Evolutionary conservation across 2,888 invertebrate genomes (phyloP).

Genomic region (Scelioninae gen. 2): DNA sequence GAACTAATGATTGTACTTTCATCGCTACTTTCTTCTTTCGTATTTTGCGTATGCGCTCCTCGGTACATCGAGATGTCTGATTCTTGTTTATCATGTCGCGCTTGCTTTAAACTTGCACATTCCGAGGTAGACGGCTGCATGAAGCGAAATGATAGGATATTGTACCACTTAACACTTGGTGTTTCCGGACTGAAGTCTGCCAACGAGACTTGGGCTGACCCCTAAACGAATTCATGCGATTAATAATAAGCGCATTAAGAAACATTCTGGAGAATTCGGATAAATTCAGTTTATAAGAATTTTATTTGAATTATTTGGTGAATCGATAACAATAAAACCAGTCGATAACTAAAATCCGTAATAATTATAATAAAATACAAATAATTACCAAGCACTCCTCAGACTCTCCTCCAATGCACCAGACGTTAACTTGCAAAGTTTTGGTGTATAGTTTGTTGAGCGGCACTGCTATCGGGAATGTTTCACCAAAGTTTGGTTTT

Average conservation of each 20-base stretch:
- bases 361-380: neutral
- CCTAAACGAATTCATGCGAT: conserved; percentile 77
- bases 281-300: too few species aligned
- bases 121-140: conserved; percentile 79
- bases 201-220: conserved; percentile 95
- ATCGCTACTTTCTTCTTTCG: conserved; percentile 93
- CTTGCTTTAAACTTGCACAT: conserved; percentile 63
- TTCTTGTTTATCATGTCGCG: conserved; percentile 76
- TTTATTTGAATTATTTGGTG: too few species aligned
- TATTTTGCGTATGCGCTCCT: conserved; percentile 73
- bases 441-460: conserved; percentile 88
- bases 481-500: conserved; percentile 87
- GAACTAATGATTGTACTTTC: conserved; percentile 98
- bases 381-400: conserved; percentile 89
- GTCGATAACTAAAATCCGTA: too few species aligned
- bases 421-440: conserved; percentile 93
- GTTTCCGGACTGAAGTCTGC: conserved; percentile 93
- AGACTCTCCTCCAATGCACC: conserved; percentile 82
- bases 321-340: too few species aligned
- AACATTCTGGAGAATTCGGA: too few species aligned
- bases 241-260: too few species aligned
- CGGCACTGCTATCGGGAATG: conserved; percentile 85
- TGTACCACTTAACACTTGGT: conserved; percentile 94
- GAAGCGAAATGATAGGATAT: conserved; percentile 89
- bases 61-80: conserved; percentile 76